phyloP scores from a whole-genome alignment of 2,113 vertebrate genomes.

The Saimiri boliviensis region DNA sequence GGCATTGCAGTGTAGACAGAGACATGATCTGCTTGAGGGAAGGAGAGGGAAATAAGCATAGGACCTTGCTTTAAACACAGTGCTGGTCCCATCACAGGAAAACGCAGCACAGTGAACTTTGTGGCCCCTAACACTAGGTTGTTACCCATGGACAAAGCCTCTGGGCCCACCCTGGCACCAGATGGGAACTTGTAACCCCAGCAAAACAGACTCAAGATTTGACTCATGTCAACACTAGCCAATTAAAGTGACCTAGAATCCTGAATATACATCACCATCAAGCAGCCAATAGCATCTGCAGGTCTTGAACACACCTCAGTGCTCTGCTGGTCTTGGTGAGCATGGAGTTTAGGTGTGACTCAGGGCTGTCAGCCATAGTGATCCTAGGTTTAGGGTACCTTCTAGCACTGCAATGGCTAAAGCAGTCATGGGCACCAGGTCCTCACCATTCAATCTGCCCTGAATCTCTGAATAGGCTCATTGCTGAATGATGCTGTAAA shows the following conservation, averaged over 20 bases:
- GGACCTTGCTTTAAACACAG: not conserved
- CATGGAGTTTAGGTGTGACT: not conserved
- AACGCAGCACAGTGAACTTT: not conserved
- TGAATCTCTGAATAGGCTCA: not conserved
- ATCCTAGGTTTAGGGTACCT: not conserved
- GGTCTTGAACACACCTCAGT: not conserved
- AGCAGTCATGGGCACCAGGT: not conserved
- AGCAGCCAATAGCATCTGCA: not conserved
- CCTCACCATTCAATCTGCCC: not conserved
- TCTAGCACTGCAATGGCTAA: not conserved
- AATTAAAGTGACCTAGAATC: not conserved
- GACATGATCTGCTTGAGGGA: not conserved
- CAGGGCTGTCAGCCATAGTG: not conserved
- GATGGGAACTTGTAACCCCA: not conserved
- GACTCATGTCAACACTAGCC: not conserved
- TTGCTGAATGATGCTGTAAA: not conserved
- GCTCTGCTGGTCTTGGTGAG: not conserved
- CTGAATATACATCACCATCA: not conserved
- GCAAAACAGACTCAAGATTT: not conserved
- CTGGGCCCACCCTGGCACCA: not conserved
- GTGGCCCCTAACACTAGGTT: not conserved
- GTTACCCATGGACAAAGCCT: not conserved
- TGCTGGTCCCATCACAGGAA: not conserved
- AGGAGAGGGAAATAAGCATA: not conserved
- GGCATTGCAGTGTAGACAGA: not conserved